Evolutionary conservation across 2,888 invertebrate genomes (phyloP).

Genomic region (Hyppa rectilinea): DNA sequence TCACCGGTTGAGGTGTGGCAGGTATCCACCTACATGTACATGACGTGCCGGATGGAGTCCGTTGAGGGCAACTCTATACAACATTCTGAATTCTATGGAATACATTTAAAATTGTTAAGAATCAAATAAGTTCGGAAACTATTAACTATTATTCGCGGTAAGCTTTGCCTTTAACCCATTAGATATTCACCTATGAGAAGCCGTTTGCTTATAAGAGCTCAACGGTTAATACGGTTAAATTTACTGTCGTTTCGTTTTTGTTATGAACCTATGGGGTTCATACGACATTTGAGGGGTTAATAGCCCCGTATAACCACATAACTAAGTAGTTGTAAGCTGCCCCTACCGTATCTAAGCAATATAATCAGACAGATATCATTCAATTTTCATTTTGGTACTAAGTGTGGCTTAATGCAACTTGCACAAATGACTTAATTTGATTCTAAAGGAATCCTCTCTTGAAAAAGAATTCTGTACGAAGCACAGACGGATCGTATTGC

Average conservation of each 20-base stretch:
- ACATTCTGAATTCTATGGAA: background rate
- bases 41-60: background rate
- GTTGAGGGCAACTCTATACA: background rate
- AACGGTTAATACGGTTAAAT: too few relatives aligned
- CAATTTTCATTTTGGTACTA: background rate
- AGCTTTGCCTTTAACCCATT: background rate
- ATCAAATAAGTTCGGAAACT: too few relatives aligned
- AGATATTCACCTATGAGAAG: too few relatives aligned
- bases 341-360: too few relatives aligned
- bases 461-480: background rate
- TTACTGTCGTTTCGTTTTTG: too few relatives aligned
- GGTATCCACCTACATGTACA: background rate
- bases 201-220: too few relatives aligned
- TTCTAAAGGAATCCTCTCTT: background rate
- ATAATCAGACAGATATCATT: background rate
- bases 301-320: background rate
- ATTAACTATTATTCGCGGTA: background rate
- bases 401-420: background rate
- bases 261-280: too few relatives aligned
- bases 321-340: background rate
- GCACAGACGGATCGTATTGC: background rate
- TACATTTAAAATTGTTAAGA: background rate
- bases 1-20: conserved; percentile 19
- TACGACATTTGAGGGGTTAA: too few relatives aligned
- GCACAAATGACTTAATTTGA: background rate